phyloP scores from a whole-genome alignment of 1,140 invertebrate species.

The Sycophaga agraensis region DNA sequence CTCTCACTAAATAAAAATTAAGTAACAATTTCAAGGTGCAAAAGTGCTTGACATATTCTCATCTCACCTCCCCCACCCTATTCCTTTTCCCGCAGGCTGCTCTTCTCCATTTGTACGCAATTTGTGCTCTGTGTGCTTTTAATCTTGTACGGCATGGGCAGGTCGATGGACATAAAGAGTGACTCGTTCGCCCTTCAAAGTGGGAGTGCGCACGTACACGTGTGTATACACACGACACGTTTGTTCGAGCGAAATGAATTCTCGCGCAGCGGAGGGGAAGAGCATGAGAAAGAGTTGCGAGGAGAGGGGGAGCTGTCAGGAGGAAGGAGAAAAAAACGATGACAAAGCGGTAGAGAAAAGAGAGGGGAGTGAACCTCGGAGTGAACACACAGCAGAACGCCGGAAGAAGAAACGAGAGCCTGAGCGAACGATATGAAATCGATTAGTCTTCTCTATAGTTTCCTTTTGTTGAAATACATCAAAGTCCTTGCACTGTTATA shows the following conservation, averaged over 20 bases:
- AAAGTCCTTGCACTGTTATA: too few species aligned
- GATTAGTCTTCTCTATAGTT: not conserved
- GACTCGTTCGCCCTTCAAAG: too few species aligned
- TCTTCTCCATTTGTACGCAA: slow-evolving; percentile 25
- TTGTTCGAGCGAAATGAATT: slow-evolving; percentile 27
- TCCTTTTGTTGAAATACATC: too few species aligned
- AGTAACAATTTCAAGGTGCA: slow-evolving; percentile 4
- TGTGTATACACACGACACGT: not conserved
- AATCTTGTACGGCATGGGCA: slow-evolving; percentile 28
- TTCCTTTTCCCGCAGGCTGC: not conserved
- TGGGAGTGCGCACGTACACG: not conserved
- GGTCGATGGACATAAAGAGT: slow-evolving; percentile 32
- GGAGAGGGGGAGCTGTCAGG: not conserved
- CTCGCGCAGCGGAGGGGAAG: slow-evolving; percentile 7
- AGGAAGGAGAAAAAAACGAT: too few species aligned
- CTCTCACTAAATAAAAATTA: slow-evolving; percentile 12
- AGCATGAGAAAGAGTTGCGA: not conserved
- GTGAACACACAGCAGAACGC: not conserved
- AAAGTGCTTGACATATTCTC: not conserved
- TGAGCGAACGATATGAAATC: slow-evolving; percentile 5
- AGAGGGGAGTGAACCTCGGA: not conserved
- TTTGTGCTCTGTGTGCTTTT: slow-evolving; percentile 36
- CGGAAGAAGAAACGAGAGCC: slow-evolving; percentile 5
- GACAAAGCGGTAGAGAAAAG: not conserved
- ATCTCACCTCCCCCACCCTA: not conserved